A percentile compares a stretch with the other conserved stretches of the same genome.
Conservation (phyloP, 2,888 invertebrate species). For the Acronicta leporina region DNA sequence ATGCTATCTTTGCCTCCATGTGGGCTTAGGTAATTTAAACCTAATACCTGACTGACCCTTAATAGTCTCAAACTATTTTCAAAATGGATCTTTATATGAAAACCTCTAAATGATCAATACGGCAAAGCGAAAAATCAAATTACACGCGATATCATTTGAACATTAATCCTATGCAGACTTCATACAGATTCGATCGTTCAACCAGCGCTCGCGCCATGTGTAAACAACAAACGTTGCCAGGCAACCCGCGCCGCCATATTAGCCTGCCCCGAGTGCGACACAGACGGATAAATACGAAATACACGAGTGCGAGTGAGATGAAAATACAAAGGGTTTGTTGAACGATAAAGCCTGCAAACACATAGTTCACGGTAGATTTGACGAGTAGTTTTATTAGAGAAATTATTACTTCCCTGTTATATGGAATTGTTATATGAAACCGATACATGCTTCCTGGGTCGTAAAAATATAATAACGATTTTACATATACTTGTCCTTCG, state of each 20-base stretch:
- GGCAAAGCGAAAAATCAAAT: constrained; percentile 27
- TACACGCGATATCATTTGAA: constrained; percentile 46
- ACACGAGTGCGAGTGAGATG: constrained; percentile 48
- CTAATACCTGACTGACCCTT: too few species aligned
- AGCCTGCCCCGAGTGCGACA: constrained; percentile 41
- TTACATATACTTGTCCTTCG: constrained; percentile 33
- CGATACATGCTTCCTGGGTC: constrained; percentile 61
- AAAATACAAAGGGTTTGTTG: constrained; percentile 63
- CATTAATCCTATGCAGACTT: constrained; percentile 51
- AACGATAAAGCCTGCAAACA: constrained; percentile 79
- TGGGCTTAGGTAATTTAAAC: too few species aligned
- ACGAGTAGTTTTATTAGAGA: constrained; percentile 74
- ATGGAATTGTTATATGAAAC: constrained; percentile 56
- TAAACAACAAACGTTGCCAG: constrained; percentile 68
- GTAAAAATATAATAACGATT: constrained; percentile 49
- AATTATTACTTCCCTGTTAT: constrained; percentile 74
- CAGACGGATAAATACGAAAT: constrained; percentile 28
- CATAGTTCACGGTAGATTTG: constrained; percentile 69
- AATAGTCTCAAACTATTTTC: too few species aligned
- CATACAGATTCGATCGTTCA: constrained; percentile 65
- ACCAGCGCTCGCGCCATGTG: constrained; percentile 64
- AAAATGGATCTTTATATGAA: too few species aligned
- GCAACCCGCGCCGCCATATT: constrained; percentile 59
- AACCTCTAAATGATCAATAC: neutral
- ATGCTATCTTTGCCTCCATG: too few species aligned